These are phyloP conservation scores for Chromis chromis DNA, from an alignment of 2,797 vertebrate species.

Conservation along the genomic window DNA sequence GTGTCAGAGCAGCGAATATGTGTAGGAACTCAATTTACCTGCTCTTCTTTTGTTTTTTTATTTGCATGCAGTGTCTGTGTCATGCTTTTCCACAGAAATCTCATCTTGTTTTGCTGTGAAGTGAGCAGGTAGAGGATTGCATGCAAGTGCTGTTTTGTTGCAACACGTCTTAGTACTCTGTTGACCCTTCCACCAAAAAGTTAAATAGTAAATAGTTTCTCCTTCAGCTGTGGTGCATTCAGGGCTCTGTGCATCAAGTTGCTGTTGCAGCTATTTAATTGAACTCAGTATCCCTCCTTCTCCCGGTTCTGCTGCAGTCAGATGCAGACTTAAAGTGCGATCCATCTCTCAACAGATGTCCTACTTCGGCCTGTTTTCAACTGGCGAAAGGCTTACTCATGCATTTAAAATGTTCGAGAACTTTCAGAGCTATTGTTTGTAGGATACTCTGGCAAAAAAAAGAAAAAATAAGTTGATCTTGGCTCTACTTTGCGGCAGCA, in stretches of 20 bases:
- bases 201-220: no score
- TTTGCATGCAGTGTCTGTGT: slow-evolving; percentile 29
- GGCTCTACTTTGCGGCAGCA: not conserved
- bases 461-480: not conserved
- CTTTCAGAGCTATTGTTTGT: not conserved
- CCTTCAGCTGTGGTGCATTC: not conserved
- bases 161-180: slow-evolving; percentile 20
- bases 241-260: slow-evolving; percentile 5
- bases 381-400: not conserved
- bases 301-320: slow-evolving; percentile 21
- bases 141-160: slow-evolving; percentile 51
- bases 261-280: slow-evolving; percentile 15
- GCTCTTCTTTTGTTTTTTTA: not conserved
- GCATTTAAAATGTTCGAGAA: slow-evolving; percentile 4
- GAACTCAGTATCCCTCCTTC: slow-evolving; percentile 10
- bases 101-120: slow-evolving; percentile 37
- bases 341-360: not conserved
- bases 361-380: not conserved
- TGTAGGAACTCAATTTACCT: slow-evolving; percentile 15
- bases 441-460: not conserved
- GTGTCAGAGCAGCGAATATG: slow-evolving; percentile 17
- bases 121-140: slow-evolving; percentile 23
- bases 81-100: slow-evolving; percentile 29
- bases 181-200: slow-evolving; percentile 1
- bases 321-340: slow-evolving; percentile 5